Evolutionary conservation across 2,113 vertebrate genomes (phyloP).

Genomic region (Monopterus albus): DNA sequence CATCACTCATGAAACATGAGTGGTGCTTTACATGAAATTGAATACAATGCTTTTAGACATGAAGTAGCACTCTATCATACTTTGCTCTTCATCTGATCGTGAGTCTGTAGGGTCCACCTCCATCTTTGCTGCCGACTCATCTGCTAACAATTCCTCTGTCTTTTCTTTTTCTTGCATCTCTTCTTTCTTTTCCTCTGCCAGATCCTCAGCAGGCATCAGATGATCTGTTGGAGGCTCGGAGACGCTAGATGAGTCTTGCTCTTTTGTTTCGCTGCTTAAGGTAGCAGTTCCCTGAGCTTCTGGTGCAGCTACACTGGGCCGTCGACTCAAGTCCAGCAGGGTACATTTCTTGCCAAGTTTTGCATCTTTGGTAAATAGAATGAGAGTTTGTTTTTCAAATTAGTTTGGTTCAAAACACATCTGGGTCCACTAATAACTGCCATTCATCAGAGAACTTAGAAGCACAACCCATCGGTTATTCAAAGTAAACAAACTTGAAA

Average conservation of each 20-base stretch:
- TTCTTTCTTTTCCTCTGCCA: slow-evolving; percentile 35
- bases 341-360: slow-evolving; percentile 75
- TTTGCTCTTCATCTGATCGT: slow-evolving; percentile 51
- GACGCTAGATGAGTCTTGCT: slow-evolving; percentile 15
- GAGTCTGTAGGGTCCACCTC: slow-evolving; percentile 53
- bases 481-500: not conserved
- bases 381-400: slow-evolving; percentile 1
- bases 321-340: slow-evolving; percentile 72
- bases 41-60: not conserved
- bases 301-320: slow-evolving; percentile 37
- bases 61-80: slow-evolving; percentile 38
- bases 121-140: slow-evolving; percentile 55
- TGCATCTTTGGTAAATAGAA: slow-evolving; percentile 65
- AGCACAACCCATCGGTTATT: not conserved
- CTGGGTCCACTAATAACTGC: too few relatives aligned
- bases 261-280: slow-evolving; percentile 25
- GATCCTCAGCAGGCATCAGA: slow-evolving; percentile 13
- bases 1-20: not conserved
- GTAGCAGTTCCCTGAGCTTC: slow-evolving; percentile 45
- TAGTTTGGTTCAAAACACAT: not conserved
- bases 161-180: slow-evolving; percentile 35
- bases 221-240: slow-evolving; percentile 30
- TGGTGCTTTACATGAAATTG: not conserved
- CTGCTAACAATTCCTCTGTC: slow-evolving; percentile 19
- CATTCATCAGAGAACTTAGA: not conserved